Conservation (phyloP, 2,113 vertebrate species). For the Smithornis capensis region DNA sequence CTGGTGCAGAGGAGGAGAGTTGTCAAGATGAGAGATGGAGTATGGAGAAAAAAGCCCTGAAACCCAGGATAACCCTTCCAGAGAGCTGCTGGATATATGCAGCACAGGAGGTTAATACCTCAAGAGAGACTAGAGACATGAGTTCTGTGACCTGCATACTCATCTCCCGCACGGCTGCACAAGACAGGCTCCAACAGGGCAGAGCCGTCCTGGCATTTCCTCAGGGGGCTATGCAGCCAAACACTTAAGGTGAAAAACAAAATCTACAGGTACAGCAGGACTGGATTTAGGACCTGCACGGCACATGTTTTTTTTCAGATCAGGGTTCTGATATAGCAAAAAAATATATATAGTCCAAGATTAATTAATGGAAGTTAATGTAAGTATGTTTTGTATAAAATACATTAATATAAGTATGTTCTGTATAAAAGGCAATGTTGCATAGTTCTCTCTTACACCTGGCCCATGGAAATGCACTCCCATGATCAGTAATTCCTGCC, state of each 20-base stretch:
- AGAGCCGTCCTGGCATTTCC: not conserved
- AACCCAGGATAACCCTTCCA: not conserved
- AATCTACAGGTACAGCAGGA: not conserved
- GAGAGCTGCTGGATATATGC: not conserved
- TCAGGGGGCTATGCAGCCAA: not conserved
- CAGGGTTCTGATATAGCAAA: not conserved
- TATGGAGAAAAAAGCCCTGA: not conserved
- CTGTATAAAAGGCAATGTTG: not conserved
- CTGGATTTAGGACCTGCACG: not conserved
- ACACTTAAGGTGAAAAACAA: not conserved
- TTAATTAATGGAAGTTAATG: not conserved
- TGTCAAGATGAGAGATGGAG: not conserved
- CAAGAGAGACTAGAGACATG: not conserved
- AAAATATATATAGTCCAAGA: not conserved
- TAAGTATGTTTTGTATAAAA: too few species aligned
- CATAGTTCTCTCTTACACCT: not conserved
- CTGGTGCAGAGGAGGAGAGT: not conserved
- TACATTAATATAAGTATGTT: too few species aligned
- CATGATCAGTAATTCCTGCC: not conserved
- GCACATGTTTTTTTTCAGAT: not conserved
- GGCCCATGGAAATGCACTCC: not conserved
- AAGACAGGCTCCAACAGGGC: not conserved
- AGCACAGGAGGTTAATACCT: not conserved
- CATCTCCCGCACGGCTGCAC: not conserved
- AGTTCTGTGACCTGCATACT: not conserved